Conservation (phyloP, 2,888 invertebrate species). For the Oxystoma pomonae region DNA sequence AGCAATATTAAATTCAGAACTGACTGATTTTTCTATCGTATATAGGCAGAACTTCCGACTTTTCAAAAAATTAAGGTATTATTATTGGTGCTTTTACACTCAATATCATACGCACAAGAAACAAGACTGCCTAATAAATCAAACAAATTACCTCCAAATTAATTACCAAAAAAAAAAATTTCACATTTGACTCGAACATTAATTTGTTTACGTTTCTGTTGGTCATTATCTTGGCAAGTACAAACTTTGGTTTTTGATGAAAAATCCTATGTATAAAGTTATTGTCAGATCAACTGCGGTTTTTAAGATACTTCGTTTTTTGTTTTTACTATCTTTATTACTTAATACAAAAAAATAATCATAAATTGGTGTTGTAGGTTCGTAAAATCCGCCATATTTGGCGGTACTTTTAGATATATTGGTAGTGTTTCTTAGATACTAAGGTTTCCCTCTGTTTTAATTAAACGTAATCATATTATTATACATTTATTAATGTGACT, state of each 20-base stretch:
- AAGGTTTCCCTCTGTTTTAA: conserved; percentile 47
- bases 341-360: conserved; percentile 6
- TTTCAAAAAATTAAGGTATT: neutral
- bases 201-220: conserved; percentile 25
- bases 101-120: neutral
- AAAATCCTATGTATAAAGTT: too few relatives aligned
- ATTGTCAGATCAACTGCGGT: neutral
- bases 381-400: conserved; percentile 33
- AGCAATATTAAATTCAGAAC: neutral
- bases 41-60: neutral
- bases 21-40: neutral
- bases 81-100: neutral
- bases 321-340: conserved; percentile 35
- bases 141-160: conserved; percentile 23
- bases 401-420: conserved; percentile 26
- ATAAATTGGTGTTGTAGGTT: conserved; percentile 43
- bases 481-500: conserved; percentile 16
- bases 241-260: conserved; percentile 39
- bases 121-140: conserved; percentile 20
- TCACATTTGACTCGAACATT: neutral
- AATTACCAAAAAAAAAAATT: conserved; percentile 13
- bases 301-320: conserved; percentile 32
- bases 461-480: conserved; percentile 38
- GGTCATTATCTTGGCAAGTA: conserved; percentile 44
- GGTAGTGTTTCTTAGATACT: conserved; percentile 35